These are phyloP conservation scores for Entelurus aequoreus DNA, from an alignment of 2,113 vertebrate species.

Conservation along the genomic window DNA sequence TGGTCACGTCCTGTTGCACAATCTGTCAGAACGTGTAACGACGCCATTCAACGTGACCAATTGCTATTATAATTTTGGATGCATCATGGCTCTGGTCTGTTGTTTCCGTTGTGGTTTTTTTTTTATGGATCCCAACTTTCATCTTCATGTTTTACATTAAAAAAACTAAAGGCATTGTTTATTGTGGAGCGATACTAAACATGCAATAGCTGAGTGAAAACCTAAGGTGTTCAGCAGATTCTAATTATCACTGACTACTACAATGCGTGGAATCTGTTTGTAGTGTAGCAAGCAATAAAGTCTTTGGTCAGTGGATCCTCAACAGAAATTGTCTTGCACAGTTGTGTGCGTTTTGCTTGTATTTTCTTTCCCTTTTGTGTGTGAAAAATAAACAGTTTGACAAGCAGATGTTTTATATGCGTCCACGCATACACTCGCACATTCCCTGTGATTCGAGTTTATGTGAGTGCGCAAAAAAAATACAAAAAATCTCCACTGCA, in stretches of 20 bases:
- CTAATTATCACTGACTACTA: slow-evolving; percentile 59
- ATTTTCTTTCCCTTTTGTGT: slow-evolving; percentile 38
- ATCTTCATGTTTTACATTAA: slow-evolving; percentile 23
- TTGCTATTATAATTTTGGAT: slow-evolving; percentile 22
- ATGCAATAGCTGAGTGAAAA: slow-evolving; percentile 38
- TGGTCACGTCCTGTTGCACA: neutral
- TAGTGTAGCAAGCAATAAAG: slow-evolving; percentile 58
- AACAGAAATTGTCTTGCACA: slow-evolving; percentile 55
- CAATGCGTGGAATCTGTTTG: slow-evolving; percentile 59
- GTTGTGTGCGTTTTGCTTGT: slow-evolving; percentile 51
- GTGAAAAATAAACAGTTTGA: slow-evolving; percentile 30
- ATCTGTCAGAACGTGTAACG: neutral
- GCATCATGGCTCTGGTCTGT: slow-evolving; percentile 41
- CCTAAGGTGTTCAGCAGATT: slow-evolving; percentile 52
- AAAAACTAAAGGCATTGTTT: slow-evolving; percentile 30
- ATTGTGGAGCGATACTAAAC: slow-evolving; percentile 41
- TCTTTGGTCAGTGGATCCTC: slow-evolving; percentile 34
- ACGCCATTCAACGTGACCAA: slow-evolving; percentile 23
- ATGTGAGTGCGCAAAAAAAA: slow-evolving; percentile 9
- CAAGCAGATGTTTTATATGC: slow-evolving; percentile 51
- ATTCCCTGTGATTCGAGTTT: slow-evolving; percentile 15
- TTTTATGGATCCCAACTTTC: slow-evolving; percentile 24
- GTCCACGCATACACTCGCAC: slow-evolving; percentile 15
- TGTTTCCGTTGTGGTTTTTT: slow-evolving; percentile 42
- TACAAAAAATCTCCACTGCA: slow-evolving; percentile 1